Conservation (phyloP, 1,140 invertebrate species). For the Drosophila oshimai region DNA sequence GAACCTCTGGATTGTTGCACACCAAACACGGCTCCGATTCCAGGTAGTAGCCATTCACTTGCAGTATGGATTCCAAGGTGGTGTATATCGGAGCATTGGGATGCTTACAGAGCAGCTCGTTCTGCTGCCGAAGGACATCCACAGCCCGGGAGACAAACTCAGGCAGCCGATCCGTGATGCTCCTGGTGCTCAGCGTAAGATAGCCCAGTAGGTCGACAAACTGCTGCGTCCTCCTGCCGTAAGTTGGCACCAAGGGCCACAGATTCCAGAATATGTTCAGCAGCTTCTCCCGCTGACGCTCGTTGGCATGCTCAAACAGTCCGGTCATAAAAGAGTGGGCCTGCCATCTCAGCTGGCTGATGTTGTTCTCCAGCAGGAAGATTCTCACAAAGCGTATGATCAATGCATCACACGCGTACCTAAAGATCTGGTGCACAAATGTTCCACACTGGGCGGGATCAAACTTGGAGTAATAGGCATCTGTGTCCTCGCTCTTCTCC, state of each 20-base stretch:
- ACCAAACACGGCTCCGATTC: conserved; percentile 98
- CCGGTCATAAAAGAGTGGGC: conserved; percentile 94
- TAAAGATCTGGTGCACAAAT: conserved; percentile 89
- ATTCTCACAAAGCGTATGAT: conserved; percentile 93
- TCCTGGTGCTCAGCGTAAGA: conserved; percentile 91
- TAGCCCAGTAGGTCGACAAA: conserved; percentile 98
- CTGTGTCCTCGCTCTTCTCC: conserved; percentile 88
- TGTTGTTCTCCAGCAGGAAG: conserved; percentile 96
- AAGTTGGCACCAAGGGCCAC: conserved; percentile 95
- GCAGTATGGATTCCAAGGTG: conserved; percentile 94
- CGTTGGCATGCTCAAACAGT: conserved; percentile 92
- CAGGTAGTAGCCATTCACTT: conserved; percentile 97
- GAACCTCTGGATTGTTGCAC: conserved; percentile 98
- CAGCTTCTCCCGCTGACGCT: conserved; percentile 89
- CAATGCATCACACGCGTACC: conserved; percentile 87
- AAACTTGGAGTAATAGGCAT: conserved; percentile 85
- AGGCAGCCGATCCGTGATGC: conserved; percentile 84
- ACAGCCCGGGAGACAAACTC: conserved; percentile 94
- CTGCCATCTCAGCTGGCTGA: conserved; percentile 96
- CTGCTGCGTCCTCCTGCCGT: conserved; percentile 96
- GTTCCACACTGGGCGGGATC: conserved; percentile 88
- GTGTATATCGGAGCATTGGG: conserved; percentile 97
- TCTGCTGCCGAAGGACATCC: conserved; percentile 92
- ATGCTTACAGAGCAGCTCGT: conserved; percentile 93
- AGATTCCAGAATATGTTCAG: conserved; percentile 94